A percentile compares a stretch with the other conserved stretches of the same genome.
Evolutionary conservation across 1,140 invertebrate genomes (phyloP).

Genomic region (Eumeta japonica): DNA sequence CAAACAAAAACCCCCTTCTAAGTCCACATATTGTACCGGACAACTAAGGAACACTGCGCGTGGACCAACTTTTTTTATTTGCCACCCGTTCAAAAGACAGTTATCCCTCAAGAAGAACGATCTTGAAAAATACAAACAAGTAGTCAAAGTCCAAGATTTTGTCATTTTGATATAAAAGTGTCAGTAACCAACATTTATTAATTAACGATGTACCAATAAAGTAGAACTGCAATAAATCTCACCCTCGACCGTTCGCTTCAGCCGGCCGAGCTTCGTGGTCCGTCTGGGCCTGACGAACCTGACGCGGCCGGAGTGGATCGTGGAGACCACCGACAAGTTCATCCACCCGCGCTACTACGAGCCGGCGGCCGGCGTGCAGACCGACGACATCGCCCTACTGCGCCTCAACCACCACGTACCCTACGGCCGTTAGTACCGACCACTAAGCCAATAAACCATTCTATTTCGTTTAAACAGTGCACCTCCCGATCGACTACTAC

Average conservation of each 20-base stretch:
- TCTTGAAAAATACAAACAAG: too few relatives aligned
- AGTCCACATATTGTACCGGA: too few relatives aligned
- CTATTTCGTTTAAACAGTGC: too few relatives aligned
- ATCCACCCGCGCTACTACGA: conserved; percentile 9
- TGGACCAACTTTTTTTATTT: not conserved
- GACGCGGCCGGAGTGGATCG: conserved; percentile 14
- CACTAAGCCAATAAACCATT: too few relatives aligned
- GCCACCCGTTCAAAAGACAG: not conserved
- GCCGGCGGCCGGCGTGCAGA: conserved; percentile 16
- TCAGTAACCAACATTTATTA: too few relatives aligned
- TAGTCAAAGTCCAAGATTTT: too few relatives aligned
- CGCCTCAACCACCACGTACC: conserved; percentile 15
- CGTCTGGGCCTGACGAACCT: conserved; percentile 20
- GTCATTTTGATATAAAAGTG: too few relatives aligned
- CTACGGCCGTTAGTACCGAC: conserved; percentile 7
- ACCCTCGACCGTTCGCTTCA: conserved; percentile 6
- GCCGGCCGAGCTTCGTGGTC: conserved; percentile 18
- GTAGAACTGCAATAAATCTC: too few relatives aligned
- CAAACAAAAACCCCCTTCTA: too few relatives aligned
- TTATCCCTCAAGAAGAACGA: too few relatives aligned
- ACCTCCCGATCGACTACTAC: too few relatives aligned
- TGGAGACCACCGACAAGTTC: conserved; percentile 6
- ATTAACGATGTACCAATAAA: too few relatives aligned
- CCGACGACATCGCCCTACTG: conserved; percentile 24
- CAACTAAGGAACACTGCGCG: not conserved